Evolutionary conservation across 2,797 vertebrate species (phyloP).

Genomic region (Cyclopterus lumpus): DNA sequence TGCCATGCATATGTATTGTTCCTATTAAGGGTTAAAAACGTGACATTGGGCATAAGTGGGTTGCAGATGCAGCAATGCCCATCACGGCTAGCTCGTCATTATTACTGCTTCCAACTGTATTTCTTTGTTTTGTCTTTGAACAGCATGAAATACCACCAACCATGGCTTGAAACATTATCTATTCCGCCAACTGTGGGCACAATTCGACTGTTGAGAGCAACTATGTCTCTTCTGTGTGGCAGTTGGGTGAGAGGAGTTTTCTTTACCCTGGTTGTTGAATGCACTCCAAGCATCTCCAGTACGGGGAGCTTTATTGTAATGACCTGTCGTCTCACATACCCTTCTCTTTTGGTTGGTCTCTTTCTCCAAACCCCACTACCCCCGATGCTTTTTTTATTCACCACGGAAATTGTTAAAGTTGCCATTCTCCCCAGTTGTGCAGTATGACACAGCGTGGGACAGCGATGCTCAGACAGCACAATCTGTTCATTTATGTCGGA

Average conservation of each 20-base stretch:
- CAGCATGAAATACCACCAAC: slow-evolving; percentile 42
- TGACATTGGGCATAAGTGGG: slow-evolving; percentile 3
- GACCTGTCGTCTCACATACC: slow-evolving; percentile 18
- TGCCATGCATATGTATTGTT: background rate
- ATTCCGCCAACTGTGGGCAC: slow-evolving; percentile 17
- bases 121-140: slow-evolving; percentile 47
- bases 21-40: background rate
- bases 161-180: slow-evolving; percentile 31
- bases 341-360: slow-evolving; percentile 9
- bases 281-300: slow-evolving; percentile 19
- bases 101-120: slow-evolving; percentile 25
- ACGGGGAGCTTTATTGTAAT: slow-evolving; percentile 1
- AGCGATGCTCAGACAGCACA: slow-evolving; percentile 31
- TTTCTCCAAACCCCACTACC: background rate
- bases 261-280: slow-evolving; percentile 19
- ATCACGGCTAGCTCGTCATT: slow-evolving; percentile 16
- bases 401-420: slow-evolving; percentile 7
- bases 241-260: slow-evolving; percentile 17
- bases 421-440: slow-evolving; percentile 24
- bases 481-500: slow-evolving; percentile 43
- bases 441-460: slow-evolving; percentile 27
- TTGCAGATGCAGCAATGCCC: slow-evolving; percentile 4
- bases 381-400: slow-evolving; percentile 19
- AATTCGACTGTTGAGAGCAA: slow-evolving; percentile 20
- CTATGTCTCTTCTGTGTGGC: slow-evolving; percentile 24